These are phyloP conservation scores for Zaprionus kolodkinae DNA, from an alignment of 1,140 invertebrate genomes.

Conservation along the genomic window DNA sequence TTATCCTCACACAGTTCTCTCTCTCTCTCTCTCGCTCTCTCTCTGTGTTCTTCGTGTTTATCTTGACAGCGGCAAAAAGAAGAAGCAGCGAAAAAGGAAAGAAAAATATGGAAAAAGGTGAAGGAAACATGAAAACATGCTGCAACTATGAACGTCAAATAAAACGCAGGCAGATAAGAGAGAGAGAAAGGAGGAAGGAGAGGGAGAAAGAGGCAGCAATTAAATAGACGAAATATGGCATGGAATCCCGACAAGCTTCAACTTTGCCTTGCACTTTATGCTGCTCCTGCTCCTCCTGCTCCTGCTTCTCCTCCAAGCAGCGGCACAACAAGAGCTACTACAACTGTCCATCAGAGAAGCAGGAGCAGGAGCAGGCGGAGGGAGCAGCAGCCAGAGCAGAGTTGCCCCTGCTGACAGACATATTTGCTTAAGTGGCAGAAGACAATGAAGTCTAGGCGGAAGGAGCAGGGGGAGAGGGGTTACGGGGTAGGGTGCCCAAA, in stretches of 20 bases:
- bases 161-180: constrained; percentile 60
- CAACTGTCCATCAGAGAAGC: constrained; percentile 15
- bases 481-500: constrained; percentile 15
- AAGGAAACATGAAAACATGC: constrained; percentile 60
- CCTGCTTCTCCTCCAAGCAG: too few relatives aligned
- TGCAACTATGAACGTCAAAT: constrained; percentile 77
- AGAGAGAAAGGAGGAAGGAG: neutral
- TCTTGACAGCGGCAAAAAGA: constrained; percentile 46
- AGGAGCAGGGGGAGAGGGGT: neutral
- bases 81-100: neutral
- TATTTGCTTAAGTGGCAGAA: constrained; percentile 52
- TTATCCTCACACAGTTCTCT: constrained; percentile 42
- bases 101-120: constrained; percentile 47
- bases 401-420: constrained; percentile 49
- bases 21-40: constrained; percentile 17
- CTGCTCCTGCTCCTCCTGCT: neutral
- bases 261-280: neutral
- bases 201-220: constrained; percentile 29
- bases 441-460: neutral
- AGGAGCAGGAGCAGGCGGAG: neutral
- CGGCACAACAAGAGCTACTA: neutral
- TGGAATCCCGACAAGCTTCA: constrained; percentile 16
- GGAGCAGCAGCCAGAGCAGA: neutral
- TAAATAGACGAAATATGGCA: constrained; percentile 53
- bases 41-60: constrained; percentile 49